A percentile compares a stretch with the other conserved stretches of the same genome.
phyloP scores from a whole-genome alignment of 2,888 invertebrate species.

The Lomographa bimaculata region DNA sequence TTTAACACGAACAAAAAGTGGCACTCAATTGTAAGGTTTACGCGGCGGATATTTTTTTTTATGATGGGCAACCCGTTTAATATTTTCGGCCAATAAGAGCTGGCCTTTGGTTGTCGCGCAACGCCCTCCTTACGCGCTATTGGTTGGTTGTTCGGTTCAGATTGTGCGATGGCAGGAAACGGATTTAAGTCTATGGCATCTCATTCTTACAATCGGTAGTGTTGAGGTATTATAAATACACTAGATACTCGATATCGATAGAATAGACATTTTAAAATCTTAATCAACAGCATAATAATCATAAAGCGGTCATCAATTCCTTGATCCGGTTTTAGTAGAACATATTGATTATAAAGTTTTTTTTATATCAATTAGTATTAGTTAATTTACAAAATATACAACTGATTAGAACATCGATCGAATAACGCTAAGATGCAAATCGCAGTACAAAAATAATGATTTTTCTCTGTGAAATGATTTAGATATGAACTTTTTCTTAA shows the following conservation, averaged over 20 bases:
- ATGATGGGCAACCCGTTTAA: constrained; percentile 75
- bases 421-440: too few relatives aligned
- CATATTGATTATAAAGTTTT: too few relatives aligned
- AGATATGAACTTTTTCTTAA: too few relatives aligned
- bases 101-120: constrained; percentile 51
- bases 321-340: too few relatives aligned
- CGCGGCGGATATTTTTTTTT: constrained; percentile 65
- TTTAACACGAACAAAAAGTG: constrained; percentile 79
- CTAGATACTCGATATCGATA: constrained; percentile 8
- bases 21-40: constrained; percentile 80
- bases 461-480: too few relatives aligned
- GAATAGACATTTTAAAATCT: too few relatives aligned
- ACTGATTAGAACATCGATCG: too few relatives aligned
- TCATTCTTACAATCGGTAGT: constrained; percentile 72
- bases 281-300: too few relatives aligned
- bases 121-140: constrained; percentile 68
- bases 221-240: constrained; percentile 33
- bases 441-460: too few relatives aligned
- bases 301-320: too few relatives aligned
- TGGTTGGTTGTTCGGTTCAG: constrained; percentile 64
- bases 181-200: constrained; percentile 77
- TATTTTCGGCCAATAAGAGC: constrained; percentile 69
- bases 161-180: constrained; percentile 81
- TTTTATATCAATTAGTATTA: too few relatives aligned
- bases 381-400: too few relatives aligned